Evolutionary conservation across 92 coral and sea anemone genomes (phyloP).

Genomic region (Diadumene lineata): DNA sequence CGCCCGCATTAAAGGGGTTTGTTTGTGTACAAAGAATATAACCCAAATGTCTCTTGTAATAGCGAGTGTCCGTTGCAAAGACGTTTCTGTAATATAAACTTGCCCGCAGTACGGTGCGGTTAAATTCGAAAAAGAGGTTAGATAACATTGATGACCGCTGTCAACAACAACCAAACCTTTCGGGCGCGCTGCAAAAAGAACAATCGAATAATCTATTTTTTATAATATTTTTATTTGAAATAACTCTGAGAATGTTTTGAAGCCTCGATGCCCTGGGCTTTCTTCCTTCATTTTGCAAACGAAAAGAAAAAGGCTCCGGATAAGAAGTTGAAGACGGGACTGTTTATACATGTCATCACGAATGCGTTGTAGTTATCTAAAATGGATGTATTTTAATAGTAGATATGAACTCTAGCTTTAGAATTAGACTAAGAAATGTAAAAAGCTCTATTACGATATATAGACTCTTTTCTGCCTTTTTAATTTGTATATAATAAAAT

Average conservation of each 20-base stretch:
- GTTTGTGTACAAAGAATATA: no score
- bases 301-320: no score
- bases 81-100: background rate
- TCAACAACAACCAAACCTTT: background rate
- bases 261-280: background rate
- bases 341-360: background rate
- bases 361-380: background rate
- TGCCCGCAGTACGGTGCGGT: no score
- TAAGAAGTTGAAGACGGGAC: no score
- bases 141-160: background rate
- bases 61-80: background rate
- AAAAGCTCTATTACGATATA: no score
- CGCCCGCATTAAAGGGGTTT: background rate
- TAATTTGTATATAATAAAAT: slow-evolving; percentile 1
- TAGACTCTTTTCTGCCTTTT: background rate
- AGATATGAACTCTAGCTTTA: background rate
- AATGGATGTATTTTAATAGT: background rate
- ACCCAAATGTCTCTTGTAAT: background rate
- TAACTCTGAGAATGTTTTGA: background rate
- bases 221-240: background rate
- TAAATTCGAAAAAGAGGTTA: background rate
- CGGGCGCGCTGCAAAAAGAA: background rate
- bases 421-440: no score
- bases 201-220: slow-evolving; percentile 9
- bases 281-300: no score